These are phyloP conservation scores for Falcunculus frontatus DNA, from an alignment of 2,113 vertebrate genomes.

Conservation along the genomic window DNA sequence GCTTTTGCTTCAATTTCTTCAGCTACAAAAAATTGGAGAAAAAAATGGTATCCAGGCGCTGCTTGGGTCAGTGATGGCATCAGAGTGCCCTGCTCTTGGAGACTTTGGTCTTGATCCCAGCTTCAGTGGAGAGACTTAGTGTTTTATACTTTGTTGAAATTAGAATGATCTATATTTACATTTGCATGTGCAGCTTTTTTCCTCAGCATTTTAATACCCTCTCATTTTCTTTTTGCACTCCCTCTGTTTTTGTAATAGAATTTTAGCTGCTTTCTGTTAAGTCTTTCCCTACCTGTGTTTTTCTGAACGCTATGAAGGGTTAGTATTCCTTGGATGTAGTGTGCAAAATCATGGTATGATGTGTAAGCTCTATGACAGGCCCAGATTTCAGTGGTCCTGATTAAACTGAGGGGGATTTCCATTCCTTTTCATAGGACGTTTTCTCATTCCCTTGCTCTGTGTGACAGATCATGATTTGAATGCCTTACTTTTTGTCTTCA, in stretches of 20 bases:
- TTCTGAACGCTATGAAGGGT: neutral
- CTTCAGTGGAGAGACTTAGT: neutral
- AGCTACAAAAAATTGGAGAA: neutral
- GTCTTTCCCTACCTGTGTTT: neutral
- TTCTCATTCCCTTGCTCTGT: neutral
- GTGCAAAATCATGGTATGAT: neutral
- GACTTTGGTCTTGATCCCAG: neutral
- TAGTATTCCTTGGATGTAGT: neutral
- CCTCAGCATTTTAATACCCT: neutral
- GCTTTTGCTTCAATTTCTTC: neutral
- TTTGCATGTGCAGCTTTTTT: neutral
- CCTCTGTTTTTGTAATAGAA: neutral
- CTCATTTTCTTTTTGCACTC: neutral
- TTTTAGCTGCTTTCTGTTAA: neutral
- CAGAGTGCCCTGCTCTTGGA: neutral
- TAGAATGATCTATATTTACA: neutral
- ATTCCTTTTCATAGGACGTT: neutral
- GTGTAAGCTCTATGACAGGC: neutral
- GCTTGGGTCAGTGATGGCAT: neutral
- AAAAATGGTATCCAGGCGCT: neutral
- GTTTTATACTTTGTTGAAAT: neutral
- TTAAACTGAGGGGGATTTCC: neutral
- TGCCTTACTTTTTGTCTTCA: neutral
- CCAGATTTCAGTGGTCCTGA: neutral
- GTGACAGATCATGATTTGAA: neutral